Evolutionary conservation across 30 jellyfish, hydroid and myxozoan species (phyloP), one percentile per base, ranked within the genome.

Genomic region (Aurelia sp.): DNA sequence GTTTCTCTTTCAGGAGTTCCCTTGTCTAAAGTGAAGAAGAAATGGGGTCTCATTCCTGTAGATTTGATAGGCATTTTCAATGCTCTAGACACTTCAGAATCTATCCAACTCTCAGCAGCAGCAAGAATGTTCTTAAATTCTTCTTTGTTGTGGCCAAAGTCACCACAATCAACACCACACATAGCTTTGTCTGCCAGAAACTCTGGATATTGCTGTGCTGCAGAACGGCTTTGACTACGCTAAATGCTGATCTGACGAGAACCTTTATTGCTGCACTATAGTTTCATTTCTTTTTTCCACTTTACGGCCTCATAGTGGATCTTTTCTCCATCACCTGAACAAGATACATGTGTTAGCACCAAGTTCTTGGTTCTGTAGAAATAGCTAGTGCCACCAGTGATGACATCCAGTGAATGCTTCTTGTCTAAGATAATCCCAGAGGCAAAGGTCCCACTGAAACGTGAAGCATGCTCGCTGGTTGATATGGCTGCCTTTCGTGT

Each of bases 131-230:
- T 72, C 41, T 72, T 30, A 38, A 72, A 72, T 72, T 72, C 83
- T 40, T 72, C 15, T 64, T 72, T 51, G 13, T 74, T 72, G 83
- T 72, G 83, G 40, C 83, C 83, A 72, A 72, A 72, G 41, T 72
- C 67, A 35, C 83, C 83, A 22, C 83, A 72, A 51, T 72, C 83
- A 15, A 72, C 83, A 1, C 83, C 83, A 72, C 65, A 51, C 83
- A 72, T 72, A 4, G 68, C 83, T 33, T 72, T 72, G 83, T 72
- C 67, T 72, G 83, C 83, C 19, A 31, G 74, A 72, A 72, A 72
- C 47, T 35, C 47, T 35, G 47, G 47, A 35, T 35, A 35, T 5
- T 35, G 47, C 47, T 35, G 47, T 35, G 47, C 47, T 35, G 47
- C 47, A 5, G 47, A 35, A 35, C 47, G 47, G 76, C 76, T 65